Conservation (phyloP, 1,140 invertebrate genomes). For the Stratiolaelaps scimitus region DNA sequence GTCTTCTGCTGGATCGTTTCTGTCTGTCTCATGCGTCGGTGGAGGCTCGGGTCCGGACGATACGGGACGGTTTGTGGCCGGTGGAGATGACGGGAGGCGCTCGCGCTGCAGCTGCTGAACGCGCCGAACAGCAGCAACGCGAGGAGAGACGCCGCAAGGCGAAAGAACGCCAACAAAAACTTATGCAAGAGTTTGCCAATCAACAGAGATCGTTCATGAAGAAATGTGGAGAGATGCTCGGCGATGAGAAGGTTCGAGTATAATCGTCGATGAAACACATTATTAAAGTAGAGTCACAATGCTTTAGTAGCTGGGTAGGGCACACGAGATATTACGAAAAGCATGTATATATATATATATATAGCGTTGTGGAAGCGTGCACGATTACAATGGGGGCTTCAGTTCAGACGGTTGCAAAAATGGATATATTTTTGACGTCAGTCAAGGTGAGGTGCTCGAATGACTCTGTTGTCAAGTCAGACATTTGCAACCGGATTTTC, state of each 20-base stretch:
- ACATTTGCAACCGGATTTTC: no score
- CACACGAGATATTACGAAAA: no score
- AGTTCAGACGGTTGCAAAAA: no score
- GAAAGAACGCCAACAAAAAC: constrained; percentile 70
- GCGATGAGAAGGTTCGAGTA: constrained; percentile 20
- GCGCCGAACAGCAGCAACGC: constrained; percentile 38
- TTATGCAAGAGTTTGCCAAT: constrained; percentile 83
- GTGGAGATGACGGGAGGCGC: constrained; percentile 9
- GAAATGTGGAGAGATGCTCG: constrained; percentile 40
- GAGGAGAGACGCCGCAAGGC: constrained; percentile 67
- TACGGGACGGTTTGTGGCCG: constrained; percentile 33
- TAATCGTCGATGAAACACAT: no score
- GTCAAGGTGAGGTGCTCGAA: no score
- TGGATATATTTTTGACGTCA: no score
- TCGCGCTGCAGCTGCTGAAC: constrained; percentile 27
- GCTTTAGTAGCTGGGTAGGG: no score
- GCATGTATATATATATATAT: no score
- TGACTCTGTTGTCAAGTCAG: no score
- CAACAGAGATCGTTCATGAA: constrained; percentile 84
- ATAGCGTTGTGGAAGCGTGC: no score
- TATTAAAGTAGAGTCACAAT: no score
- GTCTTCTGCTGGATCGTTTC: constrained; percentile 10
- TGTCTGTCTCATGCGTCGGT: constrained; percentile 17
- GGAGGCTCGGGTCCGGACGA: constrained; percentile 26
- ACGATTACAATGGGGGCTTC: no score